Evolutionary conservation across 2,888 invertebrate species (phyloP).

Genomic region (Ormia ochracea): DNA sequence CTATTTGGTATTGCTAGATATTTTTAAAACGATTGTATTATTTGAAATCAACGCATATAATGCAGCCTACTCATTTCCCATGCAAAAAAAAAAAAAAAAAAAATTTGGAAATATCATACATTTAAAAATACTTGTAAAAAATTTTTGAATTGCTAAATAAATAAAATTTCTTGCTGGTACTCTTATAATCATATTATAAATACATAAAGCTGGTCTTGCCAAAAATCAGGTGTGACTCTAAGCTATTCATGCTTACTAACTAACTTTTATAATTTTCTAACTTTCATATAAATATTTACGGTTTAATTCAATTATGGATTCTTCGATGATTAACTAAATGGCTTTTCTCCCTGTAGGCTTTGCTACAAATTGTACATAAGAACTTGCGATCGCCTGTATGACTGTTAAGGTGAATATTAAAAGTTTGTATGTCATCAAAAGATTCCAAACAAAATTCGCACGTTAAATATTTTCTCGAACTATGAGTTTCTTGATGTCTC

Average conservation of each 20-base stretch:
- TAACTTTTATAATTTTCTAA: not conserved
- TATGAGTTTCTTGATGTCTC: conserved; percentile 24
- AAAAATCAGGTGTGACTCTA: not conserved
- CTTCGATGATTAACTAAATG: conserved; percentile 27
- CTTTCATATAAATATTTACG: not conserved
- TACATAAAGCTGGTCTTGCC: too few relatives aligned
- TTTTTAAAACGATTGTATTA: too few relatives aligned
- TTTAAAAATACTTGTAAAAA: too few relatives aligned
- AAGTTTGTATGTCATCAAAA: not conserved
- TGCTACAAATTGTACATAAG: conserved; percentile 15
- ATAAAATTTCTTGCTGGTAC: too few relatives aligned
- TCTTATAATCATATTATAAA: too few relatives aligned
- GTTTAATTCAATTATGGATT: not conserved
- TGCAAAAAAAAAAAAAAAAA: too few relatives aligned
- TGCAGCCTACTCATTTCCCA: too few relatives aligned
- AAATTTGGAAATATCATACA: too few relatives aligned
- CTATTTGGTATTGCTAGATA: too few relatives aligned
- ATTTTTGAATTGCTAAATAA: too few relatives aligned
- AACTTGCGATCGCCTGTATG: conserved; percentile 23
- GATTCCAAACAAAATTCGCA: conserved; percentile 26
- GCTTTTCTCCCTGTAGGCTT: not conserved
- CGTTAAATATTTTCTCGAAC: conserved; percentile 16
- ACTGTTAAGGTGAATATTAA: not conserved
- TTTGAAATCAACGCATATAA: too few relatives aligned
- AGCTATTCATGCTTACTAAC: not conserved